Evolutionary conservation across 2,888 invertebrate genomes (phyloP), one percentile per base, ranked within the genome.

Genomic region (Callyntrura guangdongensis): DNA sequence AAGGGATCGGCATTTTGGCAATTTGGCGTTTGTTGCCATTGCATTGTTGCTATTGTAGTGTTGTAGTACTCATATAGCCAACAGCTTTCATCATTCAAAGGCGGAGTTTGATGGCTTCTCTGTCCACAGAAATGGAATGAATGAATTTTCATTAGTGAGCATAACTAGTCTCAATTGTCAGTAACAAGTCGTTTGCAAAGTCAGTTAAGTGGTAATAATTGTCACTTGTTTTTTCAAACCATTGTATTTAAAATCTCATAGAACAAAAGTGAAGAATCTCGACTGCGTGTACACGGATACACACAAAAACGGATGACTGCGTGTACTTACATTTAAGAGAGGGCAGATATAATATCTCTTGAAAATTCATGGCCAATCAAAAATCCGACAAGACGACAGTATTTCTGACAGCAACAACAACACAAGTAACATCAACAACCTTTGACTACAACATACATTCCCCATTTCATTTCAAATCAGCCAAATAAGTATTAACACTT

Each of bases 121-220:
- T 67, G 67, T n/a, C 72, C 53, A 72, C 9, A 53, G 79, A 49
- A 77, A 67, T 11, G 69, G 22, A 86, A 86, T 86, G 86, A 69
- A 88, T 77, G 86, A 86, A 86, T 86, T 83, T 88, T 88, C 87
- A 88, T 88, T 79, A 88, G 79, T 87, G 87, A 53, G 47, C 79
- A 88, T 82, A 82, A 82, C 82, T 88, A 79, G 56, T 69, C 56
- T 72, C 82, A 69, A 88, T 88, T 69, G 87, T 81, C 69, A 36
- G 81, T 81, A 69, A 88, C 81, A 88, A 81, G 87, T 88, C 87
- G 67, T 88, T 81, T 88, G 87, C 47, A 64, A 45, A 69, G 79
- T 45, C 69, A 36, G 56, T 88, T 82, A 82, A 69, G 27, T 67
- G 81, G 79, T 45, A 67, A 82, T 88, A 69, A 82, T 49, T 82